Conservation (phyloP, 2,797 vertebrate genomes). For the Amblyopsis hoosieri region DNA sequence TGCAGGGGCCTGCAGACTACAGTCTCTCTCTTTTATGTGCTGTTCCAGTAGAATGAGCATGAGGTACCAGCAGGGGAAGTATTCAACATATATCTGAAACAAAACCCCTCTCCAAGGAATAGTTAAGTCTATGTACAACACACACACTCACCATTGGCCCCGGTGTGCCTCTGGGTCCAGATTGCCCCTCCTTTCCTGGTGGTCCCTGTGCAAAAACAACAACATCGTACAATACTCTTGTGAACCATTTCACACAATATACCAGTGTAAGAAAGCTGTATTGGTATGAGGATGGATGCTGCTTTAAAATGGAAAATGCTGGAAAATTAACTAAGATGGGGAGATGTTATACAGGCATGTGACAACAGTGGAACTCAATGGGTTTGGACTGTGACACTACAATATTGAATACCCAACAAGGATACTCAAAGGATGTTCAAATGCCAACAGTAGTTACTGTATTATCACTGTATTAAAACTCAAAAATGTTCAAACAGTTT, state of each 20-base stretch:
- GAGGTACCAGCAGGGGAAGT: slow-evolving; percentile 54
- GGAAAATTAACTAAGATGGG: slow-evolving; percentile 12
- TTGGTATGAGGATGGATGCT: slow-evolving; percentile 30
- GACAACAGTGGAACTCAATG: slow-evolving; percentile 12
- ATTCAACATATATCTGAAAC: slow-evolving; percentile 54
- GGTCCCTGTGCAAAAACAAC: slow-evolving; percentile 84
- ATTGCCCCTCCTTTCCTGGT: slow-evolving; percentile 93
- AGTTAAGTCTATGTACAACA: slow-evolving; percentile 39
- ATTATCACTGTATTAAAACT: no score
- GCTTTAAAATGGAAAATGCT: slow-evolving; percentile 13
- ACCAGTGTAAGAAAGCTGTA: slow-evolving; percentile 54
- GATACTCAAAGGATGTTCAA: slow-evolving; percentile 17
- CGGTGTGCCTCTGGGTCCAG: slow-evolving; percentile 93
- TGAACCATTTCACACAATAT: slow-evolving; percentile 46
- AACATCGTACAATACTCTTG: slow-evolving; percentile 54
- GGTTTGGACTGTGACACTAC: slow-evolving; percentile 5
- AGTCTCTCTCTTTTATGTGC: slow-evolving; percentile 42
- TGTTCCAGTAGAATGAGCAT: slow-evolving; percentile 46
- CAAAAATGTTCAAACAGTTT: no score
- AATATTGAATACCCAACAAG: background rate
- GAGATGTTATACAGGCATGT: background rate
- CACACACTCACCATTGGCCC: slow-evolving; percentile 87
- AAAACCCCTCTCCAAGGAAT: slow-evolving; percentile 29
- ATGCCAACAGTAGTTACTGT: slow-evolving; percentile 11
- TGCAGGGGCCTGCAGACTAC: slow-evolving; percentile 21